Base-by-base conservation (phyloP, 2,888 invertebrate genomes). In the Chesias legatella region DNA sequence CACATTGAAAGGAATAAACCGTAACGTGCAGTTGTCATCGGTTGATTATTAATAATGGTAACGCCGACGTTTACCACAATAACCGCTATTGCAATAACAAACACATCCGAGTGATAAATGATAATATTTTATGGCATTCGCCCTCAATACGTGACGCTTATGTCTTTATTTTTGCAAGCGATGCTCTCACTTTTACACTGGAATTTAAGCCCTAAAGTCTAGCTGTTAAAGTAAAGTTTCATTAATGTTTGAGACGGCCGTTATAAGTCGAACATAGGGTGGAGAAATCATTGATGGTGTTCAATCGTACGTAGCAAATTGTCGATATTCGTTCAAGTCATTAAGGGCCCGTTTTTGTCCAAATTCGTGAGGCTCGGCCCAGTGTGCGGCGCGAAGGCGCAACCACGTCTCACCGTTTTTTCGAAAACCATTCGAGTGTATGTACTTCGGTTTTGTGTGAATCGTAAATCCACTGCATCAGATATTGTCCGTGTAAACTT, bases 241-340 rank as follows among this genome's bases (percentile, higher is more conserved):
- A n/a, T 9, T 46, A 42, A 13, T 10, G 1, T n/a, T 17, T 24
- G 10, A 33, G n/a, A 17, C 30, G 52, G 57, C 69, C 65, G 70
- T 69, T 73, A 63, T 56, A 51, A 58, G 61, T 60, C 47, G 49
- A 62, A 54, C 56, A 60, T 73, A 63, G 83, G 84, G 83, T 75
- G 77, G 63, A 67, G 50, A 73, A 71, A 79, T 77, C 60, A 84
- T 86, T 84, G 82, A 84, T 67, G 68, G 53, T 76, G 83, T 68
- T 83, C 81, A 86, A 86, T 88, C 84, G 86, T 51, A 82, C 77
- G 84, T 73, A 83, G 75, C 82, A 81, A 86, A 86, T 86, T 82
- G 83, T 80, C 83, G 82, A 84, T 85, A 73, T 74, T 72, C 66
- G 74, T 57, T 64, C 49, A 51, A 73, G 71, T 82, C 79, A 78